Evolutionary conservation across 2,797 vertebrate species (phyloP).

Genomic region (Manis javanica): DNA sequence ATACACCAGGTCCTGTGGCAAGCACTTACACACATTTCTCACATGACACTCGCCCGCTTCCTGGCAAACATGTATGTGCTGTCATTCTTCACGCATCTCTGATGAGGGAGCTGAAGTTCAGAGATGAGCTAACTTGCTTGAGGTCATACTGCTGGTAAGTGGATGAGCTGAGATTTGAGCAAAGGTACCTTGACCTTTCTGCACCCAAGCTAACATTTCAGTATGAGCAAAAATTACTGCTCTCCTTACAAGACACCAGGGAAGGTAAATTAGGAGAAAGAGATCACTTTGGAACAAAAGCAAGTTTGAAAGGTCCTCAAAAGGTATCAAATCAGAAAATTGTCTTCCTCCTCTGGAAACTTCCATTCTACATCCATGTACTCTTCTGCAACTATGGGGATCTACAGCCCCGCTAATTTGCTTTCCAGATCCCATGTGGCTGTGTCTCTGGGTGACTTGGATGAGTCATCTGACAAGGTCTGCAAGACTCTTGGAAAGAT

Average conservation of each 20-base stretch:
- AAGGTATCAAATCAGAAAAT: neutral
- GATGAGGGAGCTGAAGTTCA: neutral
- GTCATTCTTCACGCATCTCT: neutral
- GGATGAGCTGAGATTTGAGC: neutral
- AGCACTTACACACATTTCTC: neutral
- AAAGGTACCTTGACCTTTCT: neutral
- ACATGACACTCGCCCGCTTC: fast-evolving
- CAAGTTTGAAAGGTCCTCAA: neutral
- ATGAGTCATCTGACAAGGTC: constrained; percentile 51
- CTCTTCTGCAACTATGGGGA: neutral
- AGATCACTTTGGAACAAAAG: neutral
- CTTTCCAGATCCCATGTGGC: constrained; percentile 72
- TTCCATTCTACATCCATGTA: neutral
- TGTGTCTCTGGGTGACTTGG: constrained; percentile 65
- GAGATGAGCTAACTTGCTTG: neutral
- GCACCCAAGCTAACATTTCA: neutral
- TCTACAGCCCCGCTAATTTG: constrained; percentile 68
- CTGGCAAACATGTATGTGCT: fast-evolving
- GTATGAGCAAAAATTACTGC: neutral
- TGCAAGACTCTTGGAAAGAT: constrained; percentile 30
- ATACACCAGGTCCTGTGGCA: neutral
- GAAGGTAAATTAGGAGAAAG: constrained; percentile 30
- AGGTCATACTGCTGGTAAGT: neutral
- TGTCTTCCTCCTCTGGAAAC: neutral
- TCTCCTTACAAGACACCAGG: constrained; percentile 1